A percentile compares a stretch with the other conserved stretches of the same genome.
phyloP scores from a whole-genome alignment of 2,113 vertebrate genomes.

The Tor tambroides region DNA sequence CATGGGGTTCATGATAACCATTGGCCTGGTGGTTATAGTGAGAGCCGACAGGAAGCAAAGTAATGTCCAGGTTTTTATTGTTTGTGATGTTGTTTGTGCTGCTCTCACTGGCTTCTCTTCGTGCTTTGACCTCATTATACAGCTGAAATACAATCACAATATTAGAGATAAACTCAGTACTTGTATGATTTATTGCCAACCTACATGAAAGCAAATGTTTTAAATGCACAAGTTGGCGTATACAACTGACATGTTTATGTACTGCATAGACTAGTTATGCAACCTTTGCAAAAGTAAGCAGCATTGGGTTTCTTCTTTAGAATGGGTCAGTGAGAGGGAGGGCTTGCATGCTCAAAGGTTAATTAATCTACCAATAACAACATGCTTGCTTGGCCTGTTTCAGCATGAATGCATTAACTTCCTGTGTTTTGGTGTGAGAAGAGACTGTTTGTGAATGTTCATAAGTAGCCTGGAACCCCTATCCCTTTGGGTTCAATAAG shows the following conservation, averaged over 20 bases:
- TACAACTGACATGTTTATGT: background rate
- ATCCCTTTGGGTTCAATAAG: slow-evolving; percentile 64
- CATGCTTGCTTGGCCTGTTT: background rate
- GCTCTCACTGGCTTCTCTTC: slow-evolving; percentile 81
- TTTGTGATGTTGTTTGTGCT: slow-evolving; percentile 67
- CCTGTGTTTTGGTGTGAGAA: background rate
- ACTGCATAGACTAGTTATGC: background rate
- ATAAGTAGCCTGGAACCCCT: slow-evolving; percentile 56
- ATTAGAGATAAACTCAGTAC: background rate
- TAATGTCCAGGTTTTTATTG: slow-evolving; percentile 67
- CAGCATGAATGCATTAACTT: background rate
- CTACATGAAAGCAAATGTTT: background rate
- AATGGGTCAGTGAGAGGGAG: background rate
- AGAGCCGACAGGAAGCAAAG: slow-evolving; percentile 67
- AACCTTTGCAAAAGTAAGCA: background rate
- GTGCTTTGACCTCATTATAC: slow-evolving; percentile 92
- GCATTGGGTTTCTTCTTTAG: background rate
- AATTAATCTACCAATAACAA: background rate
- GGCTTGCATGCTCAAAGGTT: background rate
- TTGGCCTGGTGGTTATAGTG: slow-evolving; percentile 57
- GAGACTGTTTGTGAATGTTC: slow-evolving; percentile 34
- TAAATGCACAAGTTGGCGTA: background rate
- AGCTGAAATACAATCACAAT: slow-evolving; percentile 76
- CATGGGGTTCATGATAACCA: slow-evolving; percentile 54
- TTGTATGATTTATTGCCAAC: background rate